Conservation (phyloP, 2,888 invertebrate genomes). For the Drosophila falleni region DNA sequence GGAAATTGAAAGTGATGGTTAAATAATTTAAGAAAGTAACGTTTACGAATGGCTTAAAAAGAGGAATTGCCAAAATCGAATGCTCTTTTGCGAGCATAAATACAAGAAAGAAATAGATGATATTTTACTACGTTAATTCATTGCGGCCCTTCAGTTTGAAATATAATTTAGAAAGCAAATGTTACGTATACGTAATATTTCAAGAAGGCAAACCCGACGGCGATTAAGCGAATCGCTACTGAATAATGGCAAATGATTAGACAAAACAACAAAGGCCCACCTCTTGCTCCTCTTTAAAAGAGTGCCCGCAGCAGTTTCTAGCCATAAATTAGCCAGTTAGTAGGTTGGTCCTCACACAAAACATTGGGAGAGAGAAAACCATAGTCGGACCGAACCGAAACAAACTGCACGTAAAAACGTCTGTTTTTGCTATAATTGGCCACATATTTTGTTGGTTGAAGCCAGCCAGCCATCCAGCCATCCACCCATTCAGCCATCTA, state of each 20-base stretch:
- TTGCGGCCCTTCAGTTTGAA: background rate
- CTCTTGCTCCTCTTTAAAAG: conserved; percentile 9
- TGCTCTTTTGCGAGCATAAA: background rate
- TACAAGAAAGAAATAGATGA: background rate
- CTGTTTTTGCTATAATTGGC: conserved; percentile 78
- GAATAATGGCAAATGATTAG: conserved; percentile 71
- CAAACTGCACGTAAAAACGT: conserved; percentile 71
- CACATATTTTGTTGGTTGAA: conserved; percentile 73
- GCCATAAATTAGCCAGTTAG: conserved; percentile 67
- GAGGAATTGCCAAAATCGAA: background rate
- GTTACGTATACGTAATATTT: conserved; percentile 43
- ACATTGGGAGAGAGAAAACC: conserved; percentile 12
- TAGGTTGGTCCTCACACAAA: conserved; percentile 15
- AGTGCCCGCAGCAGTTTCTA: conserved; percentile 51
- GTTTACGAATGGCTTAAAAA: background rate
- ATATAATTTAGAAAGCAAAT: conserved; percentile 28
- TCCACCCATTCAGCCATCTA: conserved; percentile 13
- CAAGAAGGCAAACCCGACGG: conserved; percentile 22
- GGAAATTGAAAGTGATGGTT: background rate
- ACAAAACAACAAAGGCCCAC: conserved; percentile 30
- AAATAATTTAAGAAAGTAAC: background rate
- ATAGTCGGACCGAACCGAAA: conserved; percentile 18
- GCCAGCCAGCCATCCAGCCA: conserved; percentile 18
- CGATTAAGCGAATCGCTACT: conserved; percentile 45
- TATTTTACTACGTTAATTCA: background rate